phyloP scores from a whole-genome alignment of 2,888 invertebrate species.

The Eurytoma adleriae region DNA sequence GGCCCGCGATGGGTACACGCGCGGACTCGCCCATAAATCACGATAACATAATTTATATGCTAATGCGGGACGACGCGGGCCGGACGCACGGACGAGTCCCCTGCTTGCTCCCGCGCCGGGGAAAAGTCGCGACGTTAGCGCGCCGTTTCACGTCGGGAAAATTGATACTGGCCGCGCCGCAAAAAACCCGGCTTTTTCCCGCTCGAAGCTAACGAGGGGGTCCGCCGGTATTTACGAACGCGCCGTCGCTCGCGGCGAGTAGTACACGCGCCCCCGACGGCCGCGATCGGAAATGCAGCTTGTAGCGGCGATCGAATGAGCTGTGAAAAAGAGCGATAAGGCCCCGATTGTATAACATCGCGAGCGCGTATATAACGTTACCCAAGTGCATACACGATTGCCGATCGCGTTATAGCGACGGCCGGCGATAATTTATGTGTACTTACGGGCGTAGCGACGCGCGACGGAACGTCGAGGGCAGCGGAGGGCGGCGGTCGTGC shows the following conservation, averaged over 20 bases:
- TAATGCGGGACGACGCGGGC: constrained; percentile 63
- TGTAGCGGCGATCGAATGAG: constrained; percentile 11
- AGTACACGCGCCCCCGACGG: too few relatives aligned
- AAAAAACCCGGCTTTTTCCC: neutral
- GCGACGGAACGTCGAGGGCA: too few relatives aligned
- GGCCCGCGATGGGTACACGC: constrained; percentile 1
- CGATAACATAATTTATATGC: constrained; percentile 75
- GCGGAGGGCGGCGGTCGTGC: constrained; percentile 49
- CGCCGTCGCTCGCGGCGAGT: too few relatives aligned
- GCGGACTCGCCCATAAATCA: constrained; percentile 70
- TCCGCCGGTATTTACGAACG: neutral
- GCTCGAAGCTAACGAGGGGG: neutral
- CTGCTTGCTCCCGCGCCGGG: neutral
- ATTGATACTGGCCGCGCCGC: constrained; percentile 26
- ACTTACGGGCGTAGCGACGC: neutral
- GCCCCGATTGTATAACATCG: neutral
- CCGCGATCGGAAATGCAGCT: too few relatives aligned
- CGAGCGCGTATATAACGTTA: neutral
- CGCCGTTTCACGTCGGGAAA: neutral
- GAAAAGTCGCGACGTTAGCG: neutral
- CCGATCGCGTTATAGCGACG: neutral
- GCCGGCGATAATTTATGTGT: constrained; percentile 22
- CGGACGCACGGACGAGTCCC: neutral
- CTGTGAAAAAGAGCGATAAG: constrained; percentile 31
- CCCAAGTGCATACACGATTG: too few relatives aligned